Conservation (phyloP, 1,140 invertebrate species). For the Ceratoteleas bidentatus region DNA sequence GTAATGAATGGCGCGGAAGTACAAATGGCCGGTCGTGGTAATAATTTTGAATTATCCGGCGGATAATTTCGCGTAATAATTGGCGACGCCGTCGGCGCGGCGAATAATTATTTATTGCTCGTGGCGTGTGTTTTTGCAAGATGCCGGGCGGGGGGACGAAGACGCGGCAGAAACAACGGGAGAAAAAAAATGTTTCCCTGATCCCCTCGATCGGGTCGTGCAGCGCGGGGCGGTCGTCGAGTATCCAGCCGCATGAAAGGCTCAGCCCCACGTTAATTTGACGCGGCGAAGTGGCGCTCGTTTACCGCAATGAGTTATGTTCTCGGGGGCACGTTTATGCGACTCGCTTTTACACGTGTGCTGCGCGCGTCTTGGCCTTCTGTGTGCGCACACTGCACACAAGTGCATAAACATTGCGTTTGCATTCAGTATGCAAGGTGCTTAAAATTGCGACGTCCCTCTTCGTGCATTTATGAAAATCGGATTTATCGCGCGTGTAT, state of each 20-base stretch:
- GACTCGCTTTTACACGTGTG: conserved; percentile 69
- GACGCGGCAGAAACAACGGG: conserved; percentile 10
- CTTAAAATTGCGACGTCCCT: conserved; percentile 45
- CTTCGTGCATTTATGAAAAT: conserved; percentile 53
- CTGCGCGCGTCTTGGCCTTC: conserved; percentile 58
- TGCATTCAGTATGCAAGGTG: conserved; percentile 57
- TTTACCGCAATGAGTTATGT: conserved; percentile 78
- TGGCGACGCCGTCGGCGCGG: conserved; percentile 31
- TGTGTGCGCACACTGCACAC: conserved; percentile 47
- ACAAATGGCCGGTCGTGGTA: conserved; percentile 54
- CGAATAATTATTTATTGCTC: conserved; percentile 57
- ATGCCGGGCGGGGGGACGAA: background rate
- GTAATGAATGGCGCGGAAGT: conserved; percentile 52
- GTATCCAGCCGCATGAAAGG: conserved; percentile 63
- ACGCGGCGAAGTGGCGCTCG: conserved; percentile 74
- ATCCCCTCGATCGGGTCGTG: conserved; percentile 53
- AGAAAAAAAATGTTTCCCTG: conserved; percentile 39
- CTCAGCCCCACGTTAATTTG: conserved; percentile 75
- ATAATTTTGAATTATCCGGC: conserved; percentile 57
- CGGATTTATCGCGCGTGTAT: conserved; percentile 35
- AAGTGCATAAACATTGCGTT: conserved; percentile 58
- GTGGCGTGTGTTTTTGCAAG: conserved; percentile 34
- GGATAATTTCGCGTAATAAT: conserved; percentile 54
- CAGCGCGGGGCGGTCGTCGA: conserved; percentile 61
- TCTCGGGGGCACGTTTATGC: conserved; percentile 74